Conservation (phyloP, 2,113 vertebrate genomes). For the Danio rerio region GRCz12tu NC_133194.1:32424501-32425000, state of each 20-base stretch:
- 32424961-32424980: neutral
- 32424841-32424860: neutral
- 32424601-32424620: neutral
- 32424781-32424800: neutral
- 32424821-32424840: neutral
- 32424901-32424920: constrained; percentile 34
- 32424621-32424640: constrained; percentile 1
- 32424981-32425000: constrained; percentile 48
- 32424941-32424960: constrained; percentile 11
- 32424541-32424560: neutral
- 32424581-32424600: neutral
- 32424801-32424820: neutral
- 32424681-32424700: neutral
- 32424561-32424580: neutral
- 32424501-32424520: no score
- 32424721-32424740: neutral
- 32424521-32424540: no score
- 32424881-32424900: neutral
- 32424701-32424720: neutral
- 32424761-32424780: neutral
- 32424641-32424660: constrained; percentile 8
- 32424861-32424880: neutral
- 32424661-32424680: constrained; percentile 3
- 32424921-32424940: constrained; percentile 3
- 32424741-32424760: neutral